Percentiles rank a stretch among this genome's conserved stretches.
These are phyloP conservation scores for Etheostoma nigrum DNA, from an alignment of 2,797 vertebrate genomes.

Conservation along the genomic window DNA sequence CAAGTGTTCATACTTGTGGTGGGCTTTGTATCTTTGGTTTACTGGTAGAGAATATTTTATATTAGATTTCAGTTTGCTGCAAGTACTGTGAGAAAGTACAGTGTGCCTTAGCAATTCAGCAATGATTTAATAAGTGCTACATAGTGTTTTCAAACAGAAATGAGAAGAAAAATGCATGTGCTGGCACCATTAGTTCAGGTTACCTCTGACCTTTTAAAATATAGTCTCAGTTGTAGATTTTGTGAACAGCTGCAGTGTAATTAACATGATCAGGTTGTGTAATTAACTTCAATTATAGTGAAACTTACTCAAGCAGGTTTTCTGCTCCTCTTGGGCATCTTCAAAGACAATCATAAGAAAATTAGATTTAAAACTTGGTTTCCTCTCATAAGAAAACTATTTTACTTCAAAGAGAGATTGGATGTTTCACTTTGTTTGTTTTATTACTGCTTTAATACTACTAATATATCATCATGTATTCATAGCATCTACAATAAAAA, in stretches of 20 bases:
- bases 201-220: not conserved
- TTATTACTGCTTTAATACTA: not conserved
- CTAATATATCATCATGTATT: not conserved
- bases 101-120: not conserved
- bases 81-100: not conserved
- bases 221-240: not conserved
- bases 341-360: not conserved
- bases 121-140: not conserved
- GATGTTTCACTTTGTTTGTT: not conserved
- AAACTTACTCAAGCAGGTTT: slow-evolving; percentile 31
- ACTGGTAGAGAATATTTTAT: slow-evolving; percentile 78
- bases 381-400: not conserved
- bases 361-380: not conserved
- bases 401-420: not conserved
- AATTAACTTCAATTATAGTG: not conserved
- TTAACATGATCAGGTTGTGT: not conserved
- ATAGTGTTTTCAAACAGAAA: not conserved
- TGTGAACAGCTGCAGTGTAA: not conserved
- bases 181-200: not conserved
- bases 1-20: slow-evolving; percentile 89
- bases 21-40: slow-evolving; percentile 86
- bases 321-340: slow-evolving; percentile 29
- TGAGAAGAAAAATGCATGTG: not conserved
- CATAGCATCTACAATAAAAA: not conserved
- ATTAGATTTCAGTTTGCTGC: not conserved